Evolutionary conservation across 2,797 vertebrate genomes (phyloP), one percentile per base, ranked within the genome.

Genomic region (Lerista edwardsae): DNA sequence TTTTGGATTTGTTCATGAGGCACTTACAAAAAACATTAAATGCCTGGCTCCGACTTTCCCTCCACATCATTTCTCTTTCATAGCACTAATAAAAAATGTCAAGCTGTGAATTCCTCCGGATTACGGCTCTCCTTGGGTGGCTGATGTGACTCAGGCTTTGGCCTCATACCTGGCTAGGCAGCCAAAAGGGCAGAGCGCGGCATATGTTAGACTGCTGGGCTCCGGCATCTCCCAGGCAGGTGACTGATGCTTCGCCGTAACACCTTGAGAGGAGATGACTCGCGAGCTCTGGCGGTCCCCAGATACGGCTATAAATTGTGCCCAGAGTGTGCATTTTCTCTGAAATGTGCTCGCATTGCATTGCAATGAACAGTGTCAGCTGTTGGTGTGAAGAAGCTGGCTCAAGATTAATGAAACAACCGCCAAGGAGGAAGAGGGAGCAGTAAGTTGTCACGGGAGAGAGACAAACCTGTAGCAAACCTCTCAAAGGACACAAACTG

Each of bases 301-400:
- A 89, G 89, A 84, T 71, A n/a, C 1, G 79, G 84, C 88, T 89
- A 90, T 95, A 94, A 95, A 94, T 94, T 92, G 93, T 0, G 0
- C 90, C 87, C 90, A 68, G 91, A 83, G 36, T 89, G 90, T 93
- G 94, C 86, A 88, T 93, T 95, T 94, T 94, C 92, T 90, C 91
- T 91, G 68, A 92, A 94, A 94, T 86, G 89, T 90, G 86, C 90
- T 95, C 93, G 92, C 91, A 75, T 90, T 85, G 87, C 89, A 77
- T 90, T 94, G 92, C 93, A 80, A 94, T 95, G 93, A 94, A 94
- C 91, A 91, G 91, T 91, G 75, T 93, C 92, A 93, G 90, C 93
- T 93, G 92, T 90, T 87, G 90, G 89, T 87, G 94, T 95, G 94
- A 94, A 89, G 89, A 94, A 90, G 83, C 93, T 88, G 91, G 92